Conservation (phyloP, 2,888 invertebrate species). For the Platycheirus rosarum region DNA sequence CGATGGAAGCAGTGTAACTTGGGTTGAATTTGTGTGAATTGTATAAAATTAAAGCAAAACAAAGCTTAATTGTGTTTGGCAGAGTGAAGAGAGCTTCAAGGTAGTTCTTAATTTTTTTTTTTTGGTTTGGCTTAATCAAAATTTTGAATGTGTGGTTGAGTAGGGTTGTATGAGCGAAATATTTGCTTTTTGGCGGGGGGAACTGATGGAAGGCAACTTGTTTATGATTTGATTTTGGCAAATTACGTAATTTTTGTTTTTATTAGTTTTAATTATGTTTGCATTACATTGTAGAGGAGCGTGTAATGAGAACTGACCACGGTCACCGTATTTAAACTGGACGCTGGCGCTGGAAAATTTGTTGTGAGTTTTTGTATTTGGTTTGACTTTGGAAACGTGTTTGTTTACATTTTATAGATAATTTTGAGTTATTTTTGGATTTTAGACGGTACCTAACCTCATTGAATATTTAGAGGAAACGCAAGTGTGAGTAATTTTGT, state of each 20-base stretch:
- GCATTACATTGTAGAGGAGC: neutral
- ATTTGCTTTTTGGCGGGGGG: neutral
- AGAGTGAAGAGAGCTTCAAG: conserved; percentile 27
- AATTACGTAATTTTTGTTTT: conserved; percentile 47
- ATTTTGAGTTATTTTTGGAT: no score
- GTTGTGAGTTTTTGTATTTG: no score
- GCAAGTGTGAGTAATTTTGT: no score
- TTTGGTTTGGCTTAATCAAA: neutral
- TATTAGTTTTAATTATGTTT: conserved; percentile 26
- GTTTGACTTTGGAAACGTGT: no score
- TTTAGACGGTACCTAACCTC: no score
- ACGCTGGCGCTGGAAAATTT: no score
- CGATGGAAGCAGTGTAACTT: neutral
- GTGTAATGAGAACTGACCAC: conserved; percentile 53
- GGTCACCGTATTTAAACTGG: conserved; percentile 28
- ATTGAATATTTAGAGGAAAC: no score
- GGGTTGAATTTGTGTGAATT: conserved; percentile 2
- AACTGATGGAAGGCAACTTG: neutral
- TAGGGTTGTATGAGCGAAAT: neutral
- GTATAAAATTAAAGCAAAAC: conserved; percentile 30
- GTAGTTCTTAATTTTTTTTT: conserved; percentile 9
- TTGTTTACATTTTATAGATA: no score
- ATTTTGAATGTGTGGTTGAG: neutral
- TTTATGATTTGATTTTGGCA: neutral
- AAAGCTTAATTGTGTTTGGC: conserved; percentile 9